Conservation (phyloP, 2,888 invertebrate species). For the Yponomeuta sedellus region DNA sequence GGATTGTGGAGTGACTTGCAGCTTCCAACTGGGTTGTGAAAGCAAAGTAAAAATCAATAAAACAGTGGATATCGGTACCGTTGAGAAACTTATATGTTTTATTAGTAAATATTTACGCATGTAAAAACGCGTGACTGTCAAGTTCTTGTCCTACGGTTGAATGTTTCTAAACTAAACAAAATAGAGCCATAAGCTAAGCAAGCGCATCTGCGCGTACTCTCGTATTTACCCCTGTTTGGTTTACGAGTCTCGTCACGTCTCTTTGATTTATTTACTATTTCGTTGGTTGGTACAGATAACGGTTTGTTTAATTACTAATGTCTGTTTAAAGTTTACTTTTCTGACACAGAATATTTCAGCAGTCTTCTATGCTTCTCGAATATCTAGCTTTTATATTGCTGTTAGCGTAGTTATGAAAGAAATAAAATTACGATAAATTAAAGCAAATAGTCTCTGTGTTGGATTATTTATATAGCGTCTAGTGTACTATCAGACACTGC, state of each 20-base stretch:
- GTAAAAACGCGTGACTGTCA: not conserved
- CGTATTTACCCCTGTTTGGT: conserved; percentile 40
- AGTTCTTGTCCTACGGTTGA: not conserved
- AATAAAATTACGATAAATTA: too few relatives aligned
- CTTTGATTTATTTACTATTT: conserved; percentile 50
- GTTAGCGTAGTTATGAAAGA: too few relatives aligned
- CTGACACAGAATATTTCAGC: not conserved
- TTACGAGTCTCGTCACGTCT: conserved; percentile 38
- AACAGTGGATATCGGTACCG: not conserved
- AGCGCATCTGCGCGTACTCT: conserved; percentile 16
- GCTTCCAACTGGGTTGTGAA: not conserved
- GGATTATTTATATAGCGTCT: too few relatives aligned
- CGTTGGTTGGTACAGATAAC: conserved; percentile 41
- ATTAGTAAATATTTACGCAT: not conserved
- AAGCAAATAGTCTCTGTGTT: too few relatives aligned
- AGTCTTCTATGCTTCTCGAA: not conserved
- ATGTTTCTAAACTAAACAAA: not conserved
- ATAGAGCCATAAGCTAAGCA: not conserved
- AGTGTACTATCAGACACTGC: too few relatives aligned
- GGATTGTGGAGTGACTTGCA: not conserved
- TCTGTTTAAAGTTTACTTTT: conserved; percentile 44
- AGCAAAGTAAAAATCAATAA: not conserved
- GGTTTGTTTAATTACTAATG: conserved; percentile 56
- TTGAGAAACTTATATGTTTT: not conserved
- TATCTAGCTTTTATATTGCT: too few relatives aligned